Conservation (phyloP, 1,140 invertebrate genomes). For the Drosophila navojoa region DNA sequence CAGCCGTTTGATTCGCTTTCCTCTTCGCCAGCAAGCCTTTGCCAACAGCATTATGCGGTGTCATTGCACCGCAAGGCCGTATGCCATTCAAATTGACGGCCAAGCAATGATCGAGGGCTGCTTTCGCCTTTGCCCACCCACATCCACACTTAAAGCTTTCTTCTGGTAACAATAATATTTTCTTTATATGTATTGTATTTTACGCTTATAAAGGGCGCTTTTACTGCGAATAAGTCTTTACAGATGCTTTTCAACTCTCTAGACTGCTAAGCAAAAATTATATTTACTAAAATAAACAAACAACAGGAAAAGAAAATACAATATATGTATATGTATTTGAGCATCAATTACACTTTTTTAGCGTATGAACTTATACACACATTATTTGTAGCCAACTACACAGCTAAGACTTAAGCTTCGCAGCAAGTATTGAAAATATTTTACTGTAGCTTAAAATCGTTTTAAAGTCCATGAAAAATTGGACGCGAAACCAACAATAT, state of each 20-base stretch:
- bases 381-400: slow-evolving; percentile 67
- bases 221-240: slow-evolving; percentile 72
- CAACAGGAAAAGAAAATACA: too few species aligned
- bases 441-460: slow-evolving; percentile 76
- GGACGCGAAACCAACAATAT: not conserved
- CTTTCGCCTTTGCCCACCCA: slow-evolving; percentile 56
- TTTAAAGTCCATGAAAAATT: slow-evolving; percentile 52
- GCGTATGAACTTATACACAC: slow-evolving; percentile 60
- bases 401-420: slow-evolving; percentile 77
- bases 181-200: slow-evolving; percentile 67
- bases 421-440: slow-evolving; percentile 74
- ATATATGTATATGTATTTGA: not conserved
- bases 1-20: not conserved
- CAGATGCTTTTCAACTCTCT: slow-evolving; percentile 67
- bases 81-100: slow-evolving; percentile 12
- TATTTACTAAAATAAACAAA: not conserved
- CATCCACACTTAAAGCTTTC: slow-evolving; percentile 73
- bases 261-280: slow-evolving; percentile 69
- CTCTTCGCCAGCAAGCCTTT: too few species aligned
- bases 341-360: slow-evolving; percentile 36
- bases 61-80: slow-evolving; percentile 9
- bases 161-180: slow-evolving; percentile 83
- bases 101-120: slow-evolving; percentile 34
- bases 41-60: not conserved
- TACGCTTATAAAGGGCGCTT: slow-evolving; percentile 61